Evolutionary conservation across 2,797 vertebrate genomes (phyloP).

Genomic region (Phoxinus dragarum): DNA sequence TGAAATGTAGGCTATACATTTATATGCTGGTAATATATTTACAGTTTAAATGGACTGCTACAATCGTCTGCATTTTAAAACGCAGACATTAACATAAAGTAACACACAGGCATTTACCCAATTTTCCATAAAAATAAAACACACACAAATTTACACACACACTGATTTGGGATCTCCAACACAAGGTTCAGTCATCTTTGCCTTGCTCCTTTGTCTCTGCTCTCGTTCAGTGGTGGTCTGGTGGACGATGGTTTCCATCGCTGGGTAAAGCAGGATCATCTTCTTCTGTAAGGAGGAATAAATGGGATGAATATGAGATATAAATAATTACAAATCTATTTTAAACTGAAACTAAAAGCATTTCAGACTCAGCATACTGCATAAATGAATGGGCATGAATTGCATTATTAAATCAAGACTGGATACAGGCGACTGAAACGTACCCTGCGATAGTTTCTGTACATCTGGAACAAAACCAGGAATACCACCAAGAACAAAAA

Average conservation of each 20-base stretch:
- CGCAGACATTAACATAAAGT: conserved; percentile 5
- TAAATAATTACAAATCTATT: not conserved
- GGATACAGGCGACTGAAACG: conserved; percentile 33
- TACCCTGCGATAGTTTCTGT: conserved; percentile 79
- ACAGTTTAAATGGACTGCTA: conserved; percentile 53
- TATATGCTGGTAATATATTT: conserved; percentile 16
- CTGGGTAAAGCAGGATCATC: conserved; percentile 73
- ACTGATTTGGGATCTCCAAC: conserved; percentile 25
- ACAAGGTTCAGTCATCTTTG: conserved; percentile 44
- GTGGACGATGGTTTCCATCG: conserved; percentile 80
- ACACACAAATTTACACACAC: conserved; percentile 26
- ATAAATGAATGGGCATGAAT: not conserved
- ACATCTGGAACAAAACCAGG: conserved; percentile 73
- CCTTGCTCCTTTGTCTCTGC: conserved; percentile 60
- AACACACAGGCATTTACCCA: not conserved
- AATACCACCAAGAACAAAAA: conserved; percentile 72
- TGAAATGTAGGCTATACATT: conserved; percentile 18
- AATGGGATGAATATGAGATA: conserved; percentile 4
- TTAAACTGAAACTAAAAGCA: not conserved
- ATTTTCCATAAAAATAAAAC: not conserved
- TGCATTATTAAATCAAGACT: not conserved
- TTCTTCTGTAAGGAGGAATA: conserved; percentile 70
- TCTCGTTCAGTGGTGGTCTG: conserved; percentile 70
- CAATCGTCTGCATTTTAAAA: conserved; percentile 34
- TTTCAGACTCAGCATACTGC: not conserved